Evolutionary conservation across 2,797 vertebrate genomes (phyloP).

Genomic region (Tarsius wallacei): DNA sequence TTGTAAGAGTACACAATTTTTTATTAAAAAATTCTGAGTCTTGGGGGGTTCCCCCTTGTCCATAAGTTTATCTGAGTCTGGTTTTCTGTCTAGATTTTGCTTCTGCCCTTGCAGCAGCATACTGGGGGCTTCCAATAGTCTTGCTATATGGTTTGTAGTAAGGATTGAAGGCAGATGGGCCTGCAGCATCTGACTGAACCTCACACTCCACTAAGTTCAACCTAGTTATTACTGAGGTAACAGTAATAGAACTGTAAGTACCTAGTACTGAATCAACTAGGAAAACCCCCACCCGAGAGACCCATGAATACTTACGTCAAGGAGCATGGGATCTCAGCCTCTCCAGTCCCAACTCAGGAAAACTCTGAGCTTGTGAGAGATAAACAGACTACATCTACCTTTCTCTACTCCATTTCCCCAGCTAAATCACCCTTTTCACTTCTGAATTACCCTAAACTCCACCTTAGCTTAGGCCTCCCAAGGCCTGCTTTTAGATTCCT

Average conservation of each 20-base stretch:
- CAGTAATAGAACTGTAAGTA: background rate
- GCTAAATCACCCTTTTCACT: background rate
- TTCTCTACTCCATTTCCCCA: background rate
- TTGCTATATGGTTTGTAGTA: background rate
- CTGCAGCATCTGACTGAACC: background rate
- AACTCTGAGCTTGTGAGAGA: background rate
- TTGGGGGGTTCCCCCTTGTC: too few species aligned
- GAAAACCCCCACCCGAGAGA: background rate
- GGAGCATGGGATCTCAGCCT: background rate
- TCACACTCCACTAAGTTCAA: background rate
- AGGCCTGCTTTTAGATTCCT: background rate
- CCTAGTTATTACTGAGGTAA: background rate
- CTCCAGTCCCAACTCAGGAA: background rate
- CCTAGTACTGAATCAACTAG: background rate
- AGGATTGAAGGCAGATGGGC: background rate
- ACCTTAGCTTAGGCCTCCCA: background rate
- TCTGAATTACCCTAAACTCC: background rate
- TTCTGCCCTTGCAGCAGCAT: background rate
- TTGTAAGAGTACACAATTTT: too few species aligned
- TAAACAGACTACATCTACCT: background rate
- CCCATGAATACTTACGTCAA: background rate
- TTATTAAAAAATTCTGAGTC: too few species aligned
- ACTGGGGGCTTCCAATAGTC: background rate
- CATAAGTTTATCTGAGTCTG: background rate
- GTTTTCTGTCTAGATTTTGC: background rate